A percentile compares a stretch with the other conserved stretches of the same genome.
Evolutionary conservation across 2,888 invertebrate genomes (phyloP).

Genomic region (Lissocephala sabroskyi): DNA sequence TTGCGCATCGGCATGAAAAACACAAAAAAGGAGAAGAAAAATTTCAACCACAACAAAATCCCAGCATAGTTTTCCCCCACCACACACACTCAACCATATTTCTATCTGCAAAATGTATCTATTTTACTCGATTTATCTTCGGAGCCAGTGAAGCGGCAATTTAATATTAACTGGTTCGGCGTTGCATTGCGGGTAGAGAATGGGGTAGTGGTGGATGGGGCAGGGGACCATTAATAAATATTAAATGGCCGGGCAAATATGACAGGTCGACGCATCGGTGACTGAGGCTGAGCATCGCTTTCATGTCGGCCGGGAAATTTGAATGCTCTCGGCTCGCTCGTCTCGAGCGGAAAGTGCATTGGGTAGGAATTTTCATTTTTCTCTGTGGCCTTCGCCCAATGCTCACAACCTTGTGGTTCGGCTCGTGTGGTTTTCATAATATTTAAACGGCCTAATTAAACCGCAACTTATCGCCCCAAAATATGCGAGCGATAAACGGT

Average conservation of each 20-base stretch:
- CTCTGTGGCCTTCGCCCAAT: no score
- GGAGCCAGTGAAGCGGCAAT: constrained; percentile 51
- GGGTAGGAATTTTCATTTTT: not conserved
- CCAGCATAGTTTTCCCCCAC: constrained; percentile 41
- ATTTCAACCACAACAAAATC: constrained; percentile 30
- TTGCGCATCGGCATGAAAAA: constrained; percentile 19
- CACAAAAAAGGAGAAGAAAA: constrained; percentile 3
- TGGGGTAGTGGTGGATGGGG: no score
- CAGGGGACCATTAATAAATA: constrained; percentile 55
- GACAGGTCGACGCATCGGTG: constrained; percentile 22
- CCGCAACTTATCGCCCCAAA: no score
- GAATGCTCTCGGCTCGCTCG: constrained; percentile 5
- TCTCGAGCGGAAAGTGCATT: constrained; percentile 29
- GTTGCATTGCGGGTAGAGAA: no score
- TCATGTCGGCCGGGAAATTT: not conserved
- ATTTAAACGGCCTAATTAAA: no score
- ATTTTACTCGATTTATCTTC: constrained; percentile 12
- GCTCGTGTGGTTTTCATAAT: no score
- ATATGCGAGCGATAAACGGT: no score
- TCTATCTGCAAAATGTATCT: constrained; percentile 9
- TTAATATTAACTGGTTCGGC: constrained; percentile 62
- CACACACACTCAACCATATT: constrained; percentile 9
- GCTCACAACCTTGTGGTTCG: no score
- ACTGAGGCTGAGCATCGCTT: no score
- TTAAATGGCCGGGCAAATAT: constrained; percentile 32